Evolutionary conservation across 2,888 invertebrate species (phyloP).

Genomic region (Tethea ocularis): DNA sequence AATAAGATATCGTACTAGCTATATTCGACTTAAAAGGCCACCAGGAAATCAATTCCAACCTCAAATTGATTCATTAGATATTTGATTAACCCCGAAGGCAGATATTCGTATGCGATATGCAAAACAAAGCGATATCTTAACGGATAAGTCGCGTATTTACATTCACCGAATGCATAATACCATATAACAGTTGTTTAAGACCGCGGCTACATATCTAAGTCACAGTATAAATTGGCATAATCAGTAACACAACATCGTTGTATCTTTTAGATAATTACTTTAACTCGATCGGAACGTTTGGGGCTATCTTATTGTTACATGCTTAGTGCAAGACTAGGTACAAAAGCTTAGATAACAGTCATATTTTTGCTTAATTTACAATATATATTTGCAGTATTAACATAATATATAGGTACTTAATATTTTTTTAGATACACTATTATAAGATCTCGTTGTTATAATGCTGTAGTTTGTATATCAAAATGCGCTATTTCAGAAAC

Average conservation of each 20-base stretch:
- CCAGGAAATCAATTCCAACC: constrained; percentile 37
- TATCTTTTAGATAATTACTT: background rate
- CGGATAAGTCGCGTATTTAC: constrained; percentile 54
- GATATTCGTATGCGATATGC: constrained; percentile 71
- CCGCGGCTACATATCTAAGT: constrained; percentile 13
- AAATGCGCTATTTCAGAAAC: too few species aligned
- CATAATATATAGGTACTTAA: too few species aligned
- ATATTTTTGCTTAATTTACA: too few species aligned
- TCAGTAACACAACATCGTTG: background rate
- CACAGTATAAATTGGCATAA: constrained; percentile 5
- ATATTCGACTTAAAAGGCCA: constrained; percentile 34
- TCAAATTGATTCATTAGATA: constrained; percentile 76
- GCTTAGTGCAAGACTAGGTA: background rate
- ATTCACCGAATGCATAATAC: constrained; percentile 37
- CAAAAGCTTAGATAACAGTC: background rate
- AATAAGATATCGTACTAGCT: constrained; percentile 5
- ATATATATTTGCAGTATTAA: too few species aligned
- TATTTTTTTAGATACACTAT: too few species aligned
- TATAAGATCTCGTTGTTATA: too few species aligned
- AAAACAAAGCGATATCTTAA: constrained; percentile 61
- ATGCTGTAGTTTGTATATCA: too few species aligned
- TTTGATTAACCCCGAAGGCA: constrained; percentile 63
- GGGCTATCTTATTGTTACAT: background rate
- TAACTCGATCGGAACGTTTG: background rate
- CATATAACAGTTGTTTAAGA: constrained; percentile 5